Evolutionary conservation across 2,888 invertebrate species (phyloP), one percentile per base, ranked within the genome.

Genomic region (Amaurobius ferox): DNA sequence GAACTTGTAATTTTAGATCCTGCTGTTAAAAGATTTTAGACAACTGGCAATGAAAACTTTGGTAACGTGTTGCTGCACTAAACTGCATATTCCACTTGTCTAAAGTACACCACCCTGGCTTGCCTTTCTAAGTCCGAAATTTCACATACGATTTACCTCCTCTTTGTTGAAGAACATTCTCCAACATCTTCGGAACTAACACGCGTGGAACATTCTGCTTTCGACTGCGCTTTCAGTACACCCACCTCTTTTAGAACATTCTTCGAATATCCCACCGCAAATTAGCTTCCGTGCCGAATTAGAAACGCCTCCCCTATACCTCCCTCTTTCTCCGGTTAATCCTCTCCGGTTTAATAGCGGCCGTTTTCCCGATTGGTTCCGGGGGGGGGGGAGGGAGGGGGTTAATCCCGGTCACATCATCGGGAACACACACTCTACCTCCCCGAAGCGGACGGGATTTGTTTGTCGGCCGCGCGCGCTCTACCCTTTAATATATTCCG

Each of bases 401-500:
- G 19, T 55, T 55, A 55, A 55, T 55, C 55, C 55, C 55, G 55
- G 55, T 55, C 55, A 55, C 55, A 55, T 55, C 55, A 55, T 55
- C 55, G 55, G 55, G 23, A 55, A 55, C 55, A 55, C 55, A 55
- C 55, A 7, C 44, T 13, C 73, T 23, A 16, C 28, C 62, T 28
- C n/a, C 29, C 30, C 30, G 30, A 61, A 61, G 11, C 19, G 23
- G 11, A 23, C 16, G 32, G 72, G 79, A 79, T 79, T 79, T 79
- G 79, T 79, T 79, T 79, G 71, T 71, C 44, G 71, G 62, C 62
- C 71, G 55, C 61, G 70, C 61, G 64, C 64, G 35, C 71, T 64
- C 19, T 55, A 55, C 55, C 55, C 64, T 79, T 79, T 79, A 79
- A 79, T 79, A 79, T 79, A 79, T 79, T 71, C 79, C 71, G 48